Percentiles rank a stretch among this genome's conserved stretches.
Conservation (phyloP, 2,888 invertebrate species). For the Perizoma affinitatum region DNA sequence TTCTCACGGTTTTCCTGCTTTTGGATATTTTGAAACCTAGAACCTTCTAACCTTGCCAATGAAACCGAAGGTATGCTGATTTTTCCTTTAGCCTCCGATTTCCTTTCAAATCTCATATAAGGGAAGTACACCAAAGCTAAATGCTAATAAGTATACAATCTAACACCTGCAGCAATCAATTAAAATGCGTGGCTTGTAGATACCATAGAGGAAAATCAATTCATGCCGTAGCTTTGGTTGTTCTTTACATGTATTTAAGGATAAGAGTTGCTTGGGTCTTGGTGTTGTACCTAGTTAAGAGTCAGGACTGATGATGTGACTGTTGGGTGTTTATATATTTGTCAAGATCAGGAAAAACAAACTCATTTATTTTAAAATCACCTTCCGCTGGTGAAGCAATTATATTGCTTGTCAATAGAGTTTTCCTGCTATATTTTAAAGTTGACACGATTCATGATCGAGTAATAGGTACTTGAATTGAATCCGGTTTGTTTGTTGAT, state of each 20-base stretch:
- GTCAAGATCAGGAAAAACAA: conserved; percentile 38
- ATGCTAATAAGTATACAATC: conserved; percentile 22
- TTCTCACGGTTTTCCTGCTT: conserved; percentile 11
- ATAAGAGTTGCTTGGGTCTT: too few relatives aligned
- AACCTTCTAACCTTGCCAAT: conserved; percentile 23
- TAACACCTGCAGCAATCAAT: conserved; percentile 10
- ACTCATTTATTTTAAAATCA: conserved; percentile 25
- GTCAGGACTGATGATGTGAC: too few relatives aligned
- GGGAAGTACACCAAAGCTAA: conserved; percentile 23
- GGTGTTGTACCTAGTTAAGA: too few relatives aligned
- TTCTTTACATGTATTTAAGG: too few relatives aligned
- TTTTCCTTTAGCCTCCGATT: conserved; percentile 13
- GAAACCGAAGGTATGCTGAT: conserved; percentile 9
- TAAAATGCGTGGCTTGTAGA: conserved; percentile 15
- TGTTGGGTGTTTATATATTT: too few relatives aligned
- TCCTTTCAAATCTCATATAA: conserved; percentile 20
- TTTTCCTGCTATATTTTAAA: conserved; percentile 35
- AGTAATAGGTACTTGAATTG: conserved; percentile 21
- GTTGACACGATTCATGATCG: conserved; percentile 19
- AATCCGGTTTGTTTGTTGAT: conserved; percentile 28
- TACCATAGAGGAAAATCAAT: conserved; percentile 19
- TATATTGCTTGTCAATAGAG: conserved; percentile 20
- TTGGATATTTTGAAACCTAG: conserved; percentile 9
- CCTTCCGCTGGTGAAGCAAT: conserved; percentile 30
- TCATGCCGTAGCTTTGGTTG: too few relatives aligned